Evolutionary conservation across 2,888 invertebrate genomes (phyloP).

Genomic region (Mamestra brassicae): DNA sequence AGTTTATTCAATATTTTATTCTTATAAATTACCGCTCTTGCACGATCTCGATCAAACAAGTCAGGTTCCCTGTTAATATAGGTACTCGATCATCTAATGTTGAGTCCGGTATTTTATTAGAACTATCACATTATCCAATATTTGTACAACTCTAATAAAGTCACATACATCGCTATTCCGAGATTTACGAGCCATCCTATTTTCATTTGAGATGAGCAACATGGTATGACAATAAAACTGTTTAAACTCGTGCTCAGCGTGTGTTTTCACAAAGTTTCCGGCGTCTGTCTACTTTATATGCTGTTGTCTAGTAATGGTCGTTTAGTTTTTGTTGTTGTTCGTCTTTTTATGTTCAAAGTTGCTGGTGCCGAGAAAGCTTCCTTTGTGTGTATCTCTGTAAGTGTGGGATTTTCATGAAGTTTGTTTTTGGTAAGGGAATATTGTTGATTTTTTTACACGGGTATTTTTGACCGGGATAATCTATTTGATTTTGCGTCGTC

Average conservation of each 20-base stretch:
- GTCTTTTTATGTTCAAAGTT: constrained; percentile 56
- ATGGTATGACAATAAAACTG: constrained; percentile 85
- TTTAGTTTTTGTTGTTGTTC: constrained; percentile 64
- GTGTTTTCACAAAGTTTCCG: constrained; percentile 88
- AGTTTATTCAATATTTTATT: background rate
- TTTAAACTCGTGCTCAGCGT: constrained; percentile 72
- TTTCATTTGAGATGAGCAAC: constrained; percentile 83
- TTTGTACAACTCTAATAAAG: constrained; percentile 76
- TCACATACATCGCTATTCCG: constrained; percentile 80
- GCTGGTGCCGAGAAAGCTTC: constrained; percentile 37
- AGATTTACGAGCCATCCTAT: constrained; percentile 85
- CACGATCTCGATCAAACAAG: background rate
- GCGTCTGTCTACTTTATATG: constrained; percentile 74
- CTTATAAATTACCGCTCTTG: background rate
- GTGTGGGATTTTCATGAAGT: constrained; percentile 33
- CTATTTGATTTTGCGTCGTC: background rate
- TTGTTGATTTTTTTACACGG: background rate
- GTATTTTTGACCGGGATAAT: background rate
- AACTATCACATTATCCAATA: constrained; percentile 49
- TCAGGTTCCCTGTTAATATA: background rate
- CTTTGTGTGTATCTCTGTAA: constrained; percentile 33
- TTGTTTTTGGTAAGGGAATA: background rate
- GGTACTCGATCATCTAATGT: background rate
- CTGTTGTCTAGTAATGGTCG: constrained; percentile 62
- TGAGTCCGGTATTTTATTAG: constrained; percentile 15